Conservation (phyloP, 2,113 vertebrate genomes). For the Malurus elegans region DNA sequence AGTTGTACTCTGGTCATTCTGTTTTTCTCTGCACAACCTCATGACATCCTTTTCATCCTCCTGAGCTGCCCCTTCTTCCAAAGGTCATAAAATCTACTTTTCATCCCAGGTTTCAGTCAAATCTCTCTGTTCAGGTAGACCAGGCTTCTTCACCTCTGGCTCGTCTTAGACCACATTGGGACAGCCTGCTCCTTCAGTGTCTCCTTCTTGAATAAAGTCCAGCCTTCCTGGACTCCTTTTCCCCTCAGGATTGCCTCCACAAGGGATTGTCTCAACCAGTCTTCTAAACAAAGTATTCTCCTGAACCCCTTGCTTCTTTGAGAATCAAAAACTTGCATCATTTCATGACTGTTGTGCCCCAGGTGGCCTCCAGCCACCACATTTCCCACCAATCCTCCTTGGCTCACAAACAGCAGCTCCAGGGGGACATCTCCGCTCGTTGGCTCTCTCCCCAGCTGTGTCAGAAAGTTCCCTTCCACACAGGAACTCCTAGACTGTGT, state of each 20-base stretch:
- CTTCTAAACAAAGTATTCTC: neutral
- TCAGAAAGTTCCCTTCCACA: neutral
- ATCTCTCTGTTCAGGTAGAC: neutral
- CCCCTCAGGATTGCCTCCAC: neutral
- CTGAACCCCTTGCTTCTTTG: neutral
- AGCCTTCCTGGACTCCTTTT: neutral
- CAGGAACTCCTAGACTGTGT: neutral
- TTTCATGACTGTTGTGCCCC: neutral
- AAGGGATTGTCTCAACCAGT: neutral
- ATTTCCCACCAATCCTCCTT: neutral
- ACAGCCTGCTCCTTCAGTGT: neutral
- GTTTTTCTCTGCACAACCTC: neutral
- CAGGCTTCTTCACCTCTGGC: neutral
- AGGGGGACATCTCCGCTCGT: neutral
- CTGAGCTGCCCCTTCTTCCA: neutral
- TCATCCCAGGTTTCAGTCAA: neutral
- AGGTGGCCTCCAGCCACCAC: neutral
- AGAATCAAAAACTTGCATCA: neutral
- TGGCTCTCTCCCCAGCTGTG: neutral
- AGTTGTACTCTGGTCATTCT: neutral
- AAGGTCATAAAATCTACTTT: neutral
- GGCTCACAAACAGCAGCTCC: neutral
- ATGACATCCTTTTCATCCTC: neutral
- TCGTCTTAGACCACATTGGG: neutral
- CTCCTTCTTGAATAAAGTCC: neutral